phyloP scores from a whole-genome alignment of 53 echinoderm and acorn worm species.

The Hippasteria phrygiana region DNA sequence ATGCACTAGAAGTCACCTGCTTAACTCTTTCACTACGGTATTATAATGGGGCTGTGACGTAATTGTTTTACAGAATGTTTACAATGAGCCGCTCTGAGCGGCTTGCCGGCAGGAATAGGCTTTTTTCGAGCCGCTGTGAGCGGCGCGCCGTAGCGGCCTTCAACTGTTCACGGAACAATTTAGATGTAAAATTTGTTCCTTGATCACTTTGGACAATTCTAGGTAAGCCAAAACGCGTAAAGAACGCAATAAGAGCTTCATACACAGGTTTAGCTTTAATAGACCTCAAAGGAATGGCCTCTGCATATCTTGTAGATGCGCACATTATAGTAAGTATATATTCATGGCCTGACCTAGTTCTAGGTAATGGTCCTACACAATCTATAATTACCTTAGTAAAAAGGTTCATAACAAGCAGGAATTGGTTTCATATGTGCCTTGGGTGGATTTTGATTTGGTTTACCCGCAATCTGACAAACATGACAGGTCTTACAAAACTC shows the following conservation, averaged over 20 bases:
- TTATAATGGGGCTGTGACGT: too few species aligned
- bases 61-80: too few species aligned
- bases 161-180: conserved; percentile 52
- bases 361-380: conserved; percentile 34
- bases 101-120: too few species aligned
- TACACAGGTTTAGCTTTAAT: conserved; percentile 48
- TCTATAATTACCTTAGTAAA: conserved; percentile 75
- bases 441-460: conserved; percentile 67
- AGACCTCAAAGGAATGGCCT: conserved; percentile 58
- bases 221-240: conserved; percentile 73
- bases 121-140: too few species aligned
- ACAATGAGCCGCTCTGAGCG: too few species aligned
- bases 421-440: conserved; percentile 63
- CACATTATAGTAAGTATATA: conserved; percentile 70
- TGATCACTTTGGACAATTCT: conserved; percentile 67
- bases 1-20: too few species aligned
- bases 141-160: too few species aligned
- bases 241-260: conserved; percentile 63
- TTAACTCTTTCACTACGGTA: too few species aligned
- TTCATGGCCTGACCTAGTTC: conserved; percentile 45
- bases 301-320: conserved; percentile 42
- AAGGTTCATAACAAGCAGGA: conserved; percentile 68
- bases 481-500: conserved; percentile 74
- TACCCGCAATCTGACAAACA: conserved; percentile 73
- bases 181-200: conserved; percentile 55